Evolutionary conservation across 2,797 vertebrate genomes (phyloP), one percentile per base, ranked within the genome.

Genomic region (Linurgus olivaceus): DNA sequence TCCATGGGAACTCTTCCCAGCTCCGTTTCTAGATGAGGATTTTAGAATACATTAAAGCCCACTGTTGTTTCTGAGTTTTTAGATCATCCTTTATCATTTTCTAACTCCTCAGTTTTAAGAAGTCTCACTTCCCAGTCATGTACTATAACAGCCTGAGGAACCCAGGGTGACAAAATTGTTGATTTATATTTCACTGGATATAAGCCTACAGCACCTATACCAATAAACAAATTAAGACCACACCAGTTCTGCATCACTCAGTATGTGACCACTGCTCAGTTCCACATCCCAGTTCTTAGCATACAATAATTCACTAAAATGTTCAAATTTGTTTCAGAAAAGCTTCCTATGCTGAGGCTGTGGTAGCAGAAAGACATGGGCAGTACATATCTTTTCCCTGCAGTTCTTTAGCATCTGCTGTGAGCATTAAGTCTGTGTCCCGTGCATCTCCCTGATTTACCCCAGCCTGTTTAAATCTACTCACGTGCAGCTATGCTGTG

Each of bases 401-500:
- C 1, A 9, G 44, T n/a, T 73, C 61, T 86, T 79, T 40, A 82
- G 33, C 33, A 59, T 67, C 37, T 42, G 31, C 19, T 82, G 28
- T 42, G 78, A 93, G 61, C 72, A 70, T 73, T 33, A 70, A 50
- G 47, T 2, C 40, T 28, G 2, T 28, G 40, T 33, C 11, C 45
- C 29, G 25, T 45, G 35, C 48, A 12, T 25, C 45, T 23, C 55
- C 40, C 52, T 55, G 55, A 48, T 58, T 51, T 47, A 86, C 26
- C 35, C 44, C 24, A 74, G 35, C 19, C 52, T 66, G 31, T 55
- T 73, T 38, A 75, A 76, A 70, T 10, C 6, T 17, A 70, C 0
- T 0, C n/a, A 28, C 0, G 1, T 8, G 17, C 8, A 28, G 31
- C n/a, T 1, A 2, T 28, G 40, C 33, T 2, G 1, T 24, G 25